These are phyloP conservation scores for Anastrepha obliqua DNA, from an alignment of 1,140 invertebrate species.

Conservation along the genomic window DNA sequence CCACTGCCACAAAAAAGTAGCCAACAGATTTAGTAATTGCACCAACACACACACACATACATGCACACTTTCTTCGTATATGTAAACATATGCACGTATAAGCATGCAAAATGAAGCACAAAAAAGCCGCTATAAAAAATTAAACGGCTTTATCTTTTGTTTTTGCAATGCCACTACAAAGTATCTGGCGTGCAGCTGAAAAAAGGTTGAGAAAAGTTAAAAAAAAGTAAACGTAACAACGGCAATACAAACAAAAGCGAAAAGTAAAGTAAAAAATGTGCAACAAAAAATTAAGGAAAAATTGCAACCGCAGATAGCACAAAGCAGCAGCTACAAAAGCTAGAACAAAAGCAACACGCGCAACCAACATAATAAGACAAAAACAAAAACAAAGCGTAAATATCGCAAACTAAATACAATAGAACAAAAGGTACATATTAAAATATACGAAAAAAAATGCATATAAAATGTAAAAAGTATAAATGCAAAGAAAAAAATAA, in stretches of 20 bases:
- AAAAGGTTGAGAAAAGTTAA: background rate
- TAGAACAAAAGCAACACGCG: background rate
- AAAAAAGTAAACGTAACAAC: background rate
- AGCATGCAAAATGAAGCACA: background rate
- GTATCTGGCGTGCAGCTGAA: background rate
- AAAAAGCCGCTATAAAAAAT: background rate
- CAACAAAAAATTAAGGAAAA: background rate
- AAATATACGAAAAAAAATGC: too few relatives aligned
- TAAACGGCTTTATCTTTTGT: background rate
- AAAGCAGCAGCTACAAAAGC: conserved; percentile 2
- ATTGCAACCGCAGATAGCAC: background rate
- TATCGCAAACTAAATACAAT: background rate
- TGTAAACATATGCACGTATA: background rate
- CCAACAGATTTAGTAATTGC: conserved; percentile 39
- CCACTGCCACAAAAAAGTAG: conserved; percentile 26
- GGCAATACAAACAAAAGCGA: background rate
- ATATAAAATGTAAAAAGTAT: too few relatives aligned
- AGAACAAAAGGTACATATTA: background rate
- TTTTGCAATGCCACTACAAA: background rate
- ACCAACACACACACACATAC: background rate
- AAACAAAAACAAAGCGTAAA: background rate
- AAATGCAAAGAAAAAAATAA: too few relatives aligned
- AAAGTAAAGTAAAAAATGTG: background rate
- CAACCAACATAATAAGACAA: conserved; percentile 22
- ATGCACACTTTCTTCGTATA: background rate